Evolutionary conservation across 2,797 vertebrate genomes (phyloP), one percentile per base, ranked within the genome.

Genomic region (Cirrhinus molitorella): DNA sequence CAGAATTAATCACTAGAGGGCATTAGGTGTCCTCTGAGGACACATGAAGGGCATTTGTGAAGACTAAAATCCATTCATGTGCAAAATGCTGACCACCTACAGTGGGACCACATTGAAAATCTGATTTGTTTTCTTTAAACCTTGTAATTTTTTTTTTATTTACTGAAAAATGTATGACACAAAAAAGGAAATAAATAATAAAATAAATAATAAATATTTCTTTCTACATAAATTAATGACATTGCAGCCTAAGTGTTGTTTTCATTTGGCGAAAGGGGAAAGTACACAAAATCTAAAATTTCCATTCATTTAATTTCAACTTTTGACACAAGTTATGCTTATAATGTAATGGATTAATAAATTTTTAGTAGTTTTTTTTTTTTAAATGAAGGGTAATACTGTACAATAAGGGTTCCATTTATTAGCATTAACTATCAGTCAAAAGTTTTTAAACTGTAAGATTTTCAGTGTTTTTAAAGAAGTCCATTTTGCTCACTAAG

Each of bases 1-100:
- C 47, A 40, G 25, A 72, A 74, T 74, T 76, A 74, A 65, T 87
- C 81, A 85, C 81, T 84, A 75, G 78, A 83, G 83, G 84, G 59
- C 85, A 80, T 79, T 55, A 80, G 83, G 45, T 76, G 80, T 82
- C 73, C 51, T 83, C 67, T 83, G 68, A 59, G 57, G 49, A 80
- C 12, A n/a, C 21, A 53, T 61, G 45, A 81, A 86, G 79, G 80
- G 59, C 63, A 45, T 68, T 70, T 70, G 67, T 59, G 28, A 79
- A 67, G 19, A 59, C 47, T 57, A 45, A 51, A 74, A 84, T 37
- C 61, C 67, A 68, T 74, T 80, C 28, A 80, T 66, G 28, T 66
- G 21, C 10, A 75, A 75, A 75, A 82, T 43, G 31, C 71, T 53
- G 6, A 40, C 28, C 59, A 66, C 31, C 71, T 82, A 72, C 25